phyloP scores from a whole-genome alignment of 2,797 vertebrate genomes.

The Dermochelys coriacea region DNA sequence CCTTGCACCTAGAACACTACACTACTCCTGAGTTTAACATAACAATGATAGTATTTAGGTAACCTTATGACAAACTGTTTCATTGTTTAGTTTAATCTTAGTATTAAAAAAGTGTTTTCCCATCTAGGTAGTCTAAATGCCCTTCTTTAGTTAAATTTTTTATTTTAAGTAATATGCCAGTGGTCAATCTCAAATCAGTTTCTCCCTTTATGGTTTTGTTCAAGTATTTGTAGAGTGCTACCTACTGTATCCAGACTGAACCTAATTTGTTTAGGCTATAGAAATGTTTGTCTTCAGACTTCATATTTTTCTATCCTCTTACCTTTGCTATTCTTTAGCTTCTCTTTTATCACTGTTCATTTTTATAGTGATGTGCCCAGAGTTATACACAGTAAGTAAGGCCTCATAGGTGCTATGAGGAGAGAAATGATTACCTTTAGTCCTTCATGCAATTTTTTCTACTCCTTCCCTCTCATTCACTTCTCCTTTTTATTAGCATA shows the following conservation, averaged over 20 bases:
- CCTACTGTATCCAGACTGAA: background rate
- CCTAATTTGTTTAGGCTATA: background rate
- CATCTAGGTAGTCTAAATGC: constrained; percentile 26
- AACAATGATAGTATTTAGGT: constrained; percentile 33
- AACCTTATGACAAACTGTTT: constrained; percentile 37
- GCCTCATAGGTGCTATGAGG: background rate
- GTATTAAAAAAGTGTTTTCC: constrained; percentile 25
- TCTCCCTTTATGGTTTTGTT: background rate
- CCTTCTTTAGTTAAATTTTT: background rate
- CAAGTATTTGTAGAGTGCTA: background rate
- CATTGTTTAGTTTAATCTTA: constrained; percentile 20
- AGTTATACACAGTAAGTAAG: constrained; percentile 14
- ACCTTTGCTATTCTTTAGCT: background rate
- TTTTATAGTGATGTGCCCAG: constrained; percentile 27
- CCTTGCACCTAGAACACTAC: constrained; percentile 24
- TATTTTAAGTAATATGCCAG: background rate
- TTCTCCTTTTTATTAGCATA: constrained; percentile 75
- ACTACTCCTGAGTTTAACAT: constrained; percentile 51
- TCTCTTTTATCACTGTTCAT: constrained; percentile 32
- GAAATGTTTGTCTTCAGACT: background rate
- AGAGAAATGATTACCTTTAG: constrained; percentile 57
- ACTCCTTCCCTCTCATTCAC: constrained; percentile 60
- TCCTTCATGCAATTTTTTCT: constrained; percentile 52
- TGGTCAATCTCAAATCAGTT: background rate
- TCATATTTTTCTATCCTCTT: constrained; percentile 11